Percentiles rank a stretch among this genome's conserved stretches.
Evolutionary conservation across 92 coral and sea anemone genomes (phyloP).

Genomic region (Muricea muricata): DNA sequence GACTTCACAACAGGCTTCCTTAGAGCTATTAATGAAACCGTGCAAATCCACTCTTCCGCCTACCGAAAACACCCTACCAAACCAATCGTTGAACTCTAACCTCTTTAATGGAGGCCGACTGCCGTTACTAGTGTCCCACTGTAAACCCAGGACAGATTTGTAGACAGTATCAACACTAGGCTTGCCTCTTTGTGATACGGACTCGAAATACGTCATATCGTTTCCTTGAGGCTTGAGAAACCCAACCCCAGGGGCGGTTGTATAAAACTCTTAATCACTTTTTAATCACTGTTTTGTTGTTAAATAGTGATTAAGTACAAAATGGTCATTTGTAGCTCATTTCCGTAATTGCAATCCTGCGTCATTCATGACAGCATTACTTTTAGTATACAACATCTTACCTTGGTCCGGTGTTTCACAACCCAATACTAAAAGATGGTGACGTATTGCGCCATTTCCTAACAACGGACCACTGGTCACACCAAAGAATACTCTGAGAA

Average conservation of each 20-base stretch:
- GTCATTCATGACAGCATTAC: neutral
- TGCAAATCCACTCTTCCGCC: neutral
- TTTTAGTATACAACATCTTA: neutral
- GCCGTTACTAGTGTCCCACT: neutral
- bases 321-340: slow-evolving; percentile 18
- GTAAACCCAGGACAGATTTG: slow-evolving; percentile 7
- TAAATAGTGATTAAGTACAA: too few relatives aligned
- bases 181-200: too few relatives aligned
- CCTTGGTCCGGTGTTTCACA: neutral
- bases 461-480: too few relatives aligned
- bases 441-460: slow-evolving; percentile 15
- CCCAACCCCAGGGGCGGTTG: too few relatives aligned
- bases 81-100: neutral
- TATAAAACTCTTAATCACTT: too few relatives aligned
- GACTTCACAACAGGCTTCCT: neutral
- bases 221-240: neutral
- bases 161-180: neutral
- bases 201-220: slow-evolving; percentile 4
- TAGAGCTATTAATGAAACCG: slow-evolving; percentile 8
- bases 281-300: too few relatives aligned
- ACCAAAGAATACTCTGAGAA: too few relatives aligned
- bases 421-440: slow-evolving; percentile 6
- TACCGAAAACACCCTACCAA: neutral
- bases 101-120: neutral
- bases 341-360: slow-evolving; percentile 29